Evolutionary conservation across 2,888 invertebrate species (phyloP).

Genomic region (Argyresthia albistria): DNA sequence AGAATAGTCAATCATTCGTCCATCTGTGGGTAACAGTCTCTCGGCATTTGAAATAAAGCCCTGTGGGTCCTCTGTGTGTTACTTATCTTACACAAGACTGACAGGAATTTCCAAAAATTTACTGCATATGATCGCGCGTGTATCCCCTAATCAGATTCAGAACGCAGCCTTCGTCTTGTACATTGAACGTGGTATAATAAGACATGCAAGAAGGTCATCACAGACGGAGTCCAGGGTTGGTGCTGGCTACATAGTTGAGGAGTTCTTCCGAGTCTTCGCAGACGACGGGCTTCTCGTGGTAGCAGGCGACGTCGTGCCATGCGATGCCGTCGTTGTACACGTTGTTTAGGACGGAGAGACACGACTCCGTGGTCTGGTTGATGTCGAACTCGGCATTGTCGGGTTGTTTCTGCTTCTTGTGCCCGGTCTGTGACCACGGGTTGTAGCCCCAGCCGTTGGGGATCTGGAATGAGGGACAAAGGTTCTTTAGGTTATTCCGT

Average conservation of each 20-base stretch:
- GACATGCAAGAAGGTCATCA: conserved; percentile 49
- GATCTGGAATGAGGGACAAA: conserved; percentile 31
- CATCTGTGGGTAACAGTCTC: not conserved
- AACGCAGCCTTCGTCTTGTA: not conserved
- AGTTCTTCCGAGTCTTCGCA: conserved; percentile 94
- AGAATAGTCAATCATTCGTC: too few relatives aligned
- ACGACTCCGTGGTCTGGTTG: conserved; percentile 90
- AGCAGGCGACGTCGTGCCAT: conserved; percentile 95
- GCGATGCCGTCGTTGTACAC: conserved; percentile 95
- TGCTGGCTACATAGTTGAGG: conserved; percentile 86
- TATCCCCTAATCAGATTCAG: not conserved
- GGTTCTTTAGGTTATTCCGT: too few relatives aligned
- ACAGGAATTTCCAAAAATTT: not conserved
- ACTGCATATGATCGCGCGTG: too few relatives aligned
- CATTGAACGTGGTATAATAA: not conserved
- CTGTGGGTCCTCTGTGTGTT: too few relatives aligned
- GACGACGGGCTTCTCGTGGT: conserved; percentile 92
- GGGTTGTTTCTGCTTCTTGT: conserved; percentile 90
- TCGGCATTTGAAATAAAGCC: not conserved
- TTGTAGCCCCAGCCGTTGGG: conserved; percentile 85
- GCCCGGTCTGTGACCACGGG: conserved; percentile 92
- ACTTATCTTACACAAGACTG: too few relatives aligned
- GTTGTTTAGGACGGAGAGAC: conserved; percentile 89
- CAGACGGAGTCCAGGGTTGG: conserved; percentile 87
- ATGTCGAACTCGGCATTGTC: conserved; percentile 94